Percentiles rank a stretch among this genome's conserved stretches.
phyloP scores from a whole-genome alignment of 1,140 invertebrate genomes.

The Acyrthosiphon pisum region DNA sequence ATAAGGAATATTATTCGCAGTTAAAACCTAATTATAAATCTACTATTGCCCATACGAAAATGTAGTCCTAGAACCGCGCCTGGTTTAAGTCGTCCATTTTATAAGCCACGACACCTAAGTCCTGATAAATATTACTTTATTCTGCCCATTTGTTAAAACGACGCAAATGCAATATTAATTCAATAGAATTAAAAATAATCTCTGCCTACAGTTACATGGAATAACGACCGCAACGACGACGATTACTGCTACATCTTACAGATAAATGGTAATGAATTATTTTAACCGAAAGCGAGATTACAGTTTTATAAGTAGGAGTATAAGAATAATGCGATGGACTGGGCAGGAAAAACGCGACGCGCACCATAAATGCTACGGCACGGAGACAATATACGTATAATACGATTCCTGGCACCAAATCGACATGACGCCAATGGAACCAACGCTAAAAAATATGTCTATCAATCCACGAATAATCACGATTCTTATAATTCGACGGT shows the following conservation, averaged over 20 bases:
- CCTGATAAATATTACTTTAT: background rate
- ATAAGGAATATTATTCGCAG: no score
- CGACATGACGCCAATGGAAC: background rate
- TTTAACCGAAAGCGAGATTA: background rate
- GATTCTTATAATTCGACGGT: background rate
- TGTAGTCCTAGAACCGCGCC: no score
- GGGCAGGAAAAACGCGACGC: background rate
- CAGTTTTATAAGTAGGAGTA: background rate
- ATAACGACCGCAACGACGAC: background rate
- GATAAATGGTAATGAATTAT: background rate
- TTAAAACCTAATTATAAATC: no score
- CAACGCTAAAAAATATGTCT: background rate
- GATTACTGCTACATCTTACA: background rate
- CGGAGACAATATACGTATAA: background rate
- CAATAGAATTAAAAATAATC: background rate
- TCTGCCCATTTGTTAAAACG: background rate
- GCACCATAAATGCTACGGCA: background rate
- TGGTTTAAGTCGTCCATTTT: background rate
- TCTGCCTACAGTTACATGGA: background rate
- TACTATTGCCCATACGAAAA: no score
- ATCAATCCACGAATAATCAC: background rate
- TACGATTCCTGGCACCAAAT: background rate
- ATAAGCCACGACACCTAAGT: background rate
- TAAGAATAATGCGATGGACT: background rate
- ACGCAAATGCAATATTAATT: background rate